Conservation (phyloP, 2,888 invertebrate species). For the Apotomis turbidana region DNA sequence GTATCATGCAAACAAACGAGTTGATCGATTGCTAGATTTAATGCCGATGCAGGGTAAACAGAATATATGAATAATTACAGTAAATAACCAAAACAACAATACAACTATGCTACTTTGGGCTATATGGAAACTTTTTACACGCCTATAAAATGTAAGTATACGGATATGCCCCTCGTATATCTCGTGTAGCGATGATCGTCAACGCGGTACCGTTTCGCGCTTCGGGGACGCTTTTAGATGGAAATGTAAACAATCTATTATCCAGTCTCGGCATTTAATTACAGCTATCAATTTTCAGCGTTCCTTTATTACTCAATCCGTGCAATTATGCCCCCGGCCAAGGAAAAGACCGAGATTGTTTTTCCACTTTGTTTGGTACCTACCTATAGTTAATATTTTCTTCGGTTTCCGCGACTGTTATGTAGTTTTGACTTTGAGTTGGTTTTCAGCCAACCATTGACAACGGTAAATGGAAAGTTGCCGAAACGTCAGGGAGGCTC, state of each 20-base stretch:
- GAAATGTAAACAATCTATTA: conserved; percentile 48
- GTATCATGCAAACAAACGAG: too few species aligned
- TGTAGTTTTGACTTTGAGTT: too few species aligned
- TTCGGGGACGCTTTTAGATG: conserved; percentile 24
- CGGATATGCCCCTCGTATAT: neutral
- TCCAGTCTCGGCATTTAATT: conserved; percentile 51
- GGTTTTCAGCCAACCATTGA: too few species aligned
- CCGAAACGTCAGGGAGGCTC: too few species aligned
- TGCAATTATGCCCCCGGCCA: conserved; percentile 3
- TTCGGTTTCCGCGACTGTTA: too few species aligned
- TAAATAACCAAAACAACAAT: too few species aligned
- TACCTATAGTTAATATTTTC: neutral
- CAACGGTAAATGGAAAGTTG: too few species aligned
- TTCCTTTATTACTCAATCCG: conserved; percentile 30
- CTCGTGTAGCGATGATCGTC: neutral
- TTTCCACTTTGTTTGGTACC: neutral
- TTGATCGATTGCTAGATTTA: too few species aligned
- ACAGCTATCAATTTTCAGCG: conserved; percentile 50
- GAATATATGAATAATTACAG: too few species aligned
- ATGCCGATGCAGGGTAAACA: too few species aligned
- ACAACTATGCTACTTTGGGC: too few species aligned
- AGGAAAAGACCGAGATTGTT: neutral
- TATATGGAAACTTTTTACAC: too few species aligned
- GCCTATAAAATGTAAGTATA: neutral
- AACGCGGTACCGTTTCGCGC: neutral